Evolutionary conservation across 2,888 invertebrate species (phyloP).

Genomic region (Eledone cirrhosa): DNA sequence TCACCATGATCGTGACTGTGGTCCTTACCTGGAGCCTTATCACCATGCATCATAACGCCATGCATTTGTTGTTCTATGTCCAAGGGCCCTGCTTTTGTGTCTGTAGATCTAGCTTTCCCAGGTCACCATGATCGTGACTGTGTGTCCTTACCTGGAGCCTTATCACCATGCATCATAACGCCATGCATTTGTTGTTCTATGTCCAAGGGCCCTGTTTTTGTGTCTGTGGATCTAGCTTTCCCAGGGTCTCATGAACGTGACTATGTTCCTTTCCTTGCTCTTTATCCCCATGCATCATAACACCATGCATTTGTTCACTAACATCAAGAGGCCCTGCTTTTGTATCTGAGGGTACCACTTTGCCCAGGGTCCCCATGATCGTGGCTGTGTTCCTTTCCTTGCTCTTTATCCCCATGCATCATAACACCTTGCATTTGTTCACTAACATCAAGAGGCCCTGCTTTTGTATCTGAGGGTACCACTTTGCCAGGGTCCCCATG

Average conservation of each 20-base stretch:
- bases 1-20: too few relatives aligned
- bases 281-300: conserved; percentile 3
- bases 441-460: conserved; percentile 32
- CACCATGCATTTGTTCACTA: neutral
- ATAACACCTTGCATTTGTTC: conserved; percentile 44
- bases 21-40: too few relatives aligned
- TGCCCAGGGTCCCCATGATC: neutral
- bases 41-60: too few relatives aligned
- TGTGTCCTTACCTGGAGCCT: conserved; percentile 31
- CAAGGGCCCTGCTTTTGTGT: too few relatives aligned
- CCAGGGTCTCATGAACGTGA: too few relatives aligned
- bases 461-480: too few relatives aligned
- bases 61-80: too few relatives aligned
- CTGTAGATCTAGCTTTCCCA: too few relatives aligned
- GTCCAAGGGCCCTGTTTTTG: conserved; percentile 32
- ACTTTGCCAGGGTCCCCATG: neutral
- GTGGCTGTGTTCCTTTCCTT: neutral
- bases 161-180: conserved; percentile 44
- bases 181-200: conserved; percentile 44
- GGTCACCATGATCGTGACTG: too few relatives aligned
- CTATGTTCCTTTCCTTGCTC: neutral
- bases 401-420: conserved; percentile 41
- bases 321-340: conserved; percentile 2
- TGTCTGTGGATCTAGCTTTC: too few relatives aligned
- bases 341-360: neutral